Base-by-base conservation (phyloP, 2,888 invertebrate genomes). In the Polymixis flavicincta region DNA sequence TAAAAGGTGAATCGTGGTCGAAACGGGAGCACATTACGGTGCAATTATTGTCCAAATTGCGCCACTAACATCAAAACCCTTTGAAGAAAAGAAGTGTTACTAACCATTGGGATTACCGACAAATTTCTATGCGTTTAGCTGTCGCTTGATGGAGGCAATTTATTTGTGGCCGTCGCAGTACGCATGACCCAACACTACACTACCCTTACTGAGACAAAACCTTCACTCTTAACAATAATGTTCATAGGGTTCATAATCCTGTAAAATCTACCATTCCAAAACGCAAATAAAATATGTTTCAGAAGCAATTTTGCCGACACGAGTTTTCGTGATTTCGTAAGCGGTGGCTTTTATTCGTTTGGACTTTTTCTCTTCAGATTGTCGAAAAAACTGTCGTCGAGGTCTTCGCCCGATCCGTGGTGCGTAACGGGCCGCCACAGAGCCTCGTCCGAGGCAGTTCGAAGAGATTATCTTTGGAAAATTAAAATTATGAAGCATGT, bases 321-420 rank as follows among this genome's bases (percentile, higher is more conserved):
- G 94, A 94, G 90, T 93, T 94, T 92, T 94, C 93, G 94, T 94
- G 93, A 94, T 94, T 94, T 92, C 89, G 91, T 92, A 92, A 92
- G 92, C 89, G 83, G 85, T 86, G 78, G 89, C 89, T 93, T 92
- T 93, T 92, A 89, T 89, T 88, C 82, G 59, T 92, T 92, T 92
- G 90, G 89, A 87, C 89, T 92, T 93, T 92, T 93, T 92, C 89
- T 92, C 89, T 69, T 89, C 78, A 84, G 90, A 52, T 82, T 88
- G 89, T 87, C 88, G 75, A 91, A 92, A 92, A 92, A 94, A 92
- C 89, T 94, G 94, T 94, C 94, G 88, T 82, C 65, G 89, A 81
- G 93, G 93, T 93, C 92, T 87, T 85, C 89, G 92, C 72, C 91
- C 93, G 89, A 80, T 82, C 87, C 79, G 87, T 85, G 84, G 87